Base-by-base conservation (phyloP, 1,140 invertebrate genomes). In the Capitella teleta region DNA sequence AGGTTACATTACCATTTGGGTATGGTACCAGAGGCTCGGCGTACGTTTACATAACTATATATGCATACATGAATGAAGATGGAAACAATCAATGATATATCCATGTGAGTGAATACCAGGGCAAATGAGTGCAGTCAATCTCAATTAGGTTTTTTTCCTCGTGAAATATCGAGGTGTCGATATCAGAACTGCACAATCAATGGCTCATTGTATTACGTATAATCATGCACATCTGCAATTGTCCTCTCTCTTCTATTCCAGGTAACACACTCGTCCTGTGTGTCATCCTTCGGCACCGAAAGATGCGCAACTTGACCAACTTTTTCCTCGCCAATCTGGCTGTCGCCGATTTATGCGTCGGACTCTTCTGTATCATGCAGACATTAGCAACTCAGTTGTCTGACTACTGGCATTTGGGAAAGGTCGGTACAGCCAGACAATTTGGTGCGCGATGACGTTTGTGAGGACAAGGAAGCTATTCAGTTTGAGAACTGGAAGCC, bases 301-400 rank as follows among this genome's bases (percentile, higher is more conserved):
- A 60, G 28, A 60, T 71, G 51, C 51, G 65, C 23, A 67, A 61
- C n/a, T 56, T 64, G 43, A 70, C 67, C 2, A 70, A 70, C 50
- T 66, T 65, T 45, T 67, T 68, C 46, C 57, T 71, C 21, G 62
- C 64, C 19, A 70, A 71, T 52, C 55, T 71, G 23, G 64, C 66
- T 1, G 55, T 66, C 10, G 64, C 68, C 1, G 67, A 71, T 45
- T 59, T 70, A 12, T 61, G 56, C 48, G 62, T 68, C 0, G 63
- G 64, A 4, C 41, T 65, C 3, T 60, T 68, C 46, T 68, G 66
- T 52, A 57, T 68, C 0, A 42, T 66, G 12, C 64, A 64, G 1
- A 66, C 56, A 28, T 51, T 68, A 10, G n/a, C 23, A 24, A 34
- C 42, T 16, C 36, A 30, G 28, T 19, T 51, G 19, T 28, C 25